Base-by-base conservation (phyloP, 2,888 invertebrate genomes). In the Clusia tigrina region DNA sequence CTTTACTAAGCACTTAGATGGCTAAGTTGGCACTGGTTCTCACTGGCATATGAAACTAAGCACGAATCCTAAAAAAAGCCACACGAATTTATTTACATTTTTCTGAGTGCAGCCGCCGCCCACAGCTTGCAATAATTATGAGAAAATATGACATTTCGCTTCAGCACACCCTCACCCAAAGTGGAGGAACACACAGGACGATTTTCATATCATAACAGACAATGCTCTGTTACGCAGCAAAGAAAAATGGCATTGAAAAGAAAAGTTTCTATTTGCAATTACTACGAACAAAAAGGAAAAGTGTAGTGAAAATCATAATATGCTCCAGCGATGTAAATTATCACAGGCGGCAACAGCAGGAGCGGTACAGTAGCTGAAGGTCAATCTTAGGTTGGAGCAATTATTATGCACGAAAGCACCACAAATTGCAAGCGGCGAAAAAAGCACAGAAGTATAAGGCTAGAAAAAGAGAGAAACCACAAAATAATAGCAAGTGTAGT, bases 321-420 rank as follows among this genome's bases (percentile, higher is more conserved):
- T 42, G 9, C n/a, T 17, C 3, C n/a, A 42, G n/a, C 42, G n/a
- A 42, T 42, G 9, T 42, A 42, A n/a, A 42, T 15, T 42, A 42
- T 15, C 3, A 17, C n/a, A n/a, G n/a, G 12, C 9, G n/a, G 42
- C 9, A 17, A 42, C 9, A 42, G n/a, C 12, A n/a, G 9, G 3
- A 42, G n/a, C 9, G n/a, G 12, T 17, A 42, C 9, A 15, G 42
- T 15, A 42, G 42, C 12, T 42, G 42, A 56, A 56, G 56, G 56
- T 38, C 56, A 56, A 38, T 22, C 42, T 17, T 37, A 38, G 42
- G 56, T 56, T 42, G 42, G 23, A 56, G 56, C 56, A 56, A 38
- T 38, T 38, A 56, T 37, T 22, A 53, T 20, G 53, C 6, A 53
- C 22, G 23, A 53, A 15, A 20, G 15, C 15, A 24, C 15, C 15